These are phyloP conservation scores for Drosophila elegans DNA, from an alignment of 1,140 invertebrate genomes.

Conservation along the genomic window DNA sequence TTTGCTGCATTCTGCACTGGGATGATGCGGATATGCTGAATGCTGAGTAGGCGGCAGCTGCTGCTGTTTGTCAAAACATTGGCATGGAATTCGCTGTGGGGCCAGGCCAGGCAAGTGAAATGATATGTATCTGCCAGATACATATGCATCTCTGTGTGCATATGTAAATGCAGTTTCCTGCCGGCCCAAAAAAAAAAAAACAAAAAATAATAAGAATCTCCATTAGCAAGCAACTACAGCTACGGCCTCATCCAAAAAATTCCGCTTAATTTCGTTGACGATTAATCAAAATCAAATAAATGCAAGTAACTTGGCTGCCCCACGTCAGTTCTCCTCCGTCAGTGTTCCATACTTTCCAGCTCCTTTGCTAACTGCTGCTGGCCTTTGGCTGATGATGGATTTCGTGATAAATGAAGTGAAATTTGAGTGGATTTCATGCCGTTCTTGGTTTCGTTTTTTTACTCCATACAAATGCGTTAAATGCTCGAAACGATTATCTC, in stretches of 20 bases:
- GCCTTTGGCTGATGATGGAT: slow-evolving; percentile 49
- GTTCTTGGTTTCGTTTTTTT: slow-evolving; percentile 11
- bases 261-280: slow-evolving; percentile 62
- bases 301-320: slow-evolving; percentile 42
- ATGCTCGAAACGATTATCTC: slow-evolving; percentile 47
- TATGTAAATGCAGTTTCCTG: slow-evolving; percentile 62
- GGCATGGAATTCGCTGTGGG: slow-evolving; percentile 53
- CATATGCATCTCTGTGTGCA: slow-evolving; percentile 32
- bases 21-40: slow-evolving; percentile 51
- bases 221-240: slow-evolving; percentile 47
- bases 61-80: slow-evolving; percentile 65
- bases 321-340: neutral
- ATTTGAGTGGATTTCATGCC: slow-evolving; percentile 54
- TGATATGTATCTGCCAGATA: slow-evolving; percentile 65
- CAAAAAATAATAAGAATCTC: slow-evolving; percentile 16
- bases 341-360: neutral
- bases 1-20: slow-evolving; percentile 10
- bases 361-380: slow-evolving; percentile 35
- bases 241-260: slow-evolving; percentile 20
- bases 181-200: slow-evolving; percentile 6
- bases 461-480: slow-evolving; percentile 48
- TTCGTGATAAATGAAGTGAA: slow-evolving; percentile 65
- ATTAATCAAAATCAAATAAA: slow-evolving; percentile 63
- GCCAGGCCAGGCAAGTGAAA: slow-evolving; percentile 42
- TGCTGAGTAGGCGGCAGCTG: slow-evolving; percentile 59